Conservation (phyloP, 2,113 vertebrate genomes). For the Aphelocoma coerulescens region DNA sequence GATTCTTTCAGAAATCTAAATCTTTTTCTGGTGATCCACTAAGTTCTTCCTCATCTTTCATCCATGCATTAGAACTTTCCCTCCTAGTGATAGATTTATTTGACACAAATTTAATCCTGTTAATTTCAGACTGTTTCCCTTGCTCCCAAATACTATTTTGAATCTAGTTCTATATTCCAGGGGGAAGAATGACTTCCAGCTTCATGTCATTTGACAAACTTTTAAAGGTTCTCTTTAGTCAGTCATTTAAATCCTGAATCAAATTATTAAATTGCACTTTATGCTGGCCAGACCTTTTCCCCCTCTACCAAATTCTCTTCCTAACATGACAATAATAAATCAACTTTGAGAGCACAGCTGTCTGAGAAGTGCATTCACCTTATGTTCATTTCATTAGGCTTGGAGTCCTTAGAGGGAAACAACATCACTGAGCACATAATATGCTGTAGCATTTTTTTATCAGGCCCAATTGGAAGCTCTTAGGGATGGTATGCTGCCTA, state of each 20-base stretch:
- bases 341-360: background rate
- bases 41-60: background rate
- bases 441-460: background rate
- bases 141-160: background rate
- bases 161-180: background rate
- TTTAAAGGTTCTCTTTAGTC: background rate
- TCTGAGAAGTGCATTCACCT: background rate
- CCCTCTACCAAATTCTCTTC: background rate
- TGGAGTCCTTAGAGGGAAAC: background rate
- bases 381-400: background rate
- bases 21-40: background rate
- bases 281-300: background rate
- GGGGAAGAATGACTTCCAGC: background rate
- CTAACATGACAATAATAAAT: background rate
- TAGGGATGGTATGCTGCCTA: accelerated
- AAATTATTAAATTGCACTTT: background rate
- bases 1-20: background rate
- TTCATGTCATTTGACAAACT: background rate
- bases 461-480: background rate
- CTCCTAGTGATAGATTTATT: background rate
- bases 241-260: background rate
- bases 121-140: background rate
- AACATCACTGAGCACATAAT: background rate
- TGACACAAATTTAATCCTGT: background rate
- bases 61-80: background rate